Evolutionary conservation across 2,888 invertebrate genomes (phyloP), one percentile per base, ranked within the genome.

Genomic region (Altica lythri): DNA sequence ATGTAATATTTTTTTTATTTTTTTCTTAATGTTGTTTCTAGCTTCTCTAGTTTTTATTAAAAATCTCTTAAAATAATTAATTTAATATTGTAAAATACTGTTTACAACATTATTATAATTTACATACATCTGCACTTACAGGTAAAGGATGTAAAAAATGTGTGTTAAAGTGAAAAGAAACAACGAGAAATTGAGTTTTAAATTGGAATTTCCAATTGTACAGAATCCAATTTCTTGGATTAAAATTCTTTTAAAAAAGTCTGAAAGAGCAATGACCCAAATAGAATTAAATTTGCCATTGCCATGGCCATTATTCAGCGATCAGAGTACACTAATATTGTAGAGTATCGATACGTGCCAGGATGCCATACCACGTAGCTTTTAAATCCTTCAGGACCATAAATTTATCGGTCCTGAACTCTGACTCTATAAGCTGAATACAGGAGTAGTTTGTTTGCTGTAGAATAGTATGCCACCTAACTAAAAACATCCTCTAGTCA

Each of bases 371-470:
- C 54, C 57, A 54, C 59, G 61, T 55, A 57, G 57, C 61, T 62
- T 62, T 60, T 61, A 62, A 63, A 65, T 67, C 66, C 67, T 65
- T 49, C 56, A 68, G 66, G 65, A 66, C 67, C 63, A 69, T 69
- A 70, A 70, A 70, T 70, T 68, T 67, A 67, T 68, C 65, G 65
- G 63, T 62, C 60, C 67, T 62, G 61, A 65, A 67, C 62, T 63
- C 62, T 61, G 43, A 52, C 22, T 52, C 51, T 44, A 49, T 57
- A 64, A 62, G 61, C 63, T 61, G 67, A 63, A 67, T 68, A 68
- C 65, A 65, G 65, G 54, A 62, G 62, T 63, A 68, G 66, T 69
- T 69, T 67, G 68, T 68, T 67, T 68, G 65, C 59, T 58, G 51
- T 59, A 58, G 61, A 62, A 60, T 61, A 60, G 59, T 52, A 59